These are phyloP conservation scores for Apeira syringaria DNA, from an alignment of 2,888 invertebrate genomes.

Conservation along the genomic window DNA sequence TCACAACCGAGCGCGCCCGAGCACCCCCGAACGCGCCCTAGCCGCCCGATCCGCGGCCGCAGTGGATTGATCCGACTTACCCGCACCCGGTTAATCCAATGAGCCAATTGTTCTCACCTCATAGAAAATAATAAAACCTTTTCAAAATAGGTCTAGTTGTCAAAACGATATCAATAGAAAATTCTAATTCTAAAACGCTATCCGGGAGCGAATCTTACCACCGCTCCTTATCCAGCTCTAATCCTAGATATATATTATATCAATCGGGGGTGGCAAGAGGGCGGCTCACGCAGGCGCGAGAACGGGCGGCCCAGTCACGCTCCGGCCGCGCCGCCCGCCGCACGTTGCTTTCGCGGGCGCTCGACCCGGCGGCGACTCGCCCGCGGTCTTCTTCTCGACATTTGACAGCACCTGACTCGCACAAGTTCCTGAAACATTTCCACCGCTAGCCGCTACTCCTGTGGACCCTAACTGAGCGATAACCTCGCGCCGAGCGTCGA, in stretches of 20 bases:
- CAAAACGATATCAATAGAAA: not conserved
- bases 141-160: conserved; percentile 15
- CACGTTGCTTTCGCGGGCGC: conserved; percentile 64
- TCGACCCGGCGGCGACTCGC: conserved; percentile 70
- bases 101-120: conserved; percentile 30
- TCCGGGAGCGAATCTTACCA: conserved; percentile 46
- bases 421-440: conserved; percentile 21
- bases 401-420: conserved; percentile 36
- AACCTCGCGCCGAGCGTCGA: conserved; percentile 23
- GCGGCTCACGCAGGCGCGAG: conserved; percentile 55
- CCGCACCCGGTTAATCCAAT: conserved; percentile 52
- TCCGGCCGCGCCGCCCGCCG: conserved; percentile 74
- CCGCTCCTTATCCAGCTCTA: conserved; percentile 74
- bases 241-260: conserved; percentile 83
- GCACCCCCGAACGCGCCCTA: conserved; percentile 30
- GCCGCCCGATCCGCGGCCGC: conserved; percentile 42
- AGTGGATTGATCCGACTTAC: conserved; percentile 65
- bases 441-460: conserved; percentile 23
- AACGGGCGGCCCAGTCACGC: conserved; percentile 71
- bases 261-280: conserved; percentile 70
- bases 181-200: conserved; percentile 19
- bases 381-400: conserved; percentile 53
- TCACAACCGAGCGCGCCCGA: conserved; percentile 57
- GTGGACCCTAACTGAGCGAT: conserved; percentile 21
- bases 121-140: conserved; percentile 30